Evolutionary conservation across 2,797 vertebrate species (phyloP), one percentile per base, ranked within the genome.

Genomic region (Nannoperca obscura): DNA sequence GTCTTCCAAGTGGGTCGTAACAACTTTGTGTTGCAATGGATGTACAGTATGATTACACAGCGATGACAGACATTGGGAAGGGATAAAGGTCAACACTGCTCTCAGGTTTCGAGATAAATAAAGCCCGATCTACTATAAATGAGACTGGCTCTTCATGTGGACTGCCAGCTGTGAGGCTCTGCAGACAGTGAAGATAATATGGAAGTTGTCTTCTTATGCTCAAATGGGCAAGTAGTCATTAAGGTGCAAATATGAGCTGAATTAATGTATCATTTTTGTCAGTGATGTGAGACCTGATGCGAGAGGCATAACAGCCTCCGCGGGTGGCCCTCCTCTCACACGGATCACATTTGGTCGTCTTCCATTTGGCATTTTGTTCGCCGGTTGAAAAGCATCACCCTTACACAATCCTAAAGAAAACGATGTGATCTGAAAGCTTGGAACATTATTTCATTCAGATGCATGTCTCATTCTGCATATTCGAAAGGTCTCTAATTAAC

Each of bases 71-170:
- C 47, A 27, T 78, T 9, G 8, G 71, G 67, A 72, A 67, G 47
- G 40, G 42, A 62, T 75, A 83, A 91, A 92, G 89, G 90, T 93
- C 90, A 91, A 80, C 49, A 1, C 5, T 0, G 47, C 87, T 81
- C 58, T 87, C 54, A 70, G 81, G 70, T 78, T 82, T 71, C 75
- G 74, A 80, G 73, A 83, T 74, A 84, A 90, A 89, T 76, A 67
- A 82, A 52, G 74, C 42, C 1, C 7, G 7, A 44, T 76, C 55
- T 66, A 50, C 80, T 78, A 61, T 57, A 52, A 81, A 84, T 69
- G 74, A 83, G 46, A 40, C 46, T 2, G 10, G 42, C 78, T 74
- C 69, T 75, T 87, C 8, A 38, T 84, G 75, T 61, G 70, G 66
- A 64, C 66, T 22, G 36, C 88, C 81, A 52, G 75, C 87, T 76